These are phyloP conservation scores for Chalcis sispes DNA, from an alignment of 2,888 invertebrate species.

Conservation along the genomic window DNA sequence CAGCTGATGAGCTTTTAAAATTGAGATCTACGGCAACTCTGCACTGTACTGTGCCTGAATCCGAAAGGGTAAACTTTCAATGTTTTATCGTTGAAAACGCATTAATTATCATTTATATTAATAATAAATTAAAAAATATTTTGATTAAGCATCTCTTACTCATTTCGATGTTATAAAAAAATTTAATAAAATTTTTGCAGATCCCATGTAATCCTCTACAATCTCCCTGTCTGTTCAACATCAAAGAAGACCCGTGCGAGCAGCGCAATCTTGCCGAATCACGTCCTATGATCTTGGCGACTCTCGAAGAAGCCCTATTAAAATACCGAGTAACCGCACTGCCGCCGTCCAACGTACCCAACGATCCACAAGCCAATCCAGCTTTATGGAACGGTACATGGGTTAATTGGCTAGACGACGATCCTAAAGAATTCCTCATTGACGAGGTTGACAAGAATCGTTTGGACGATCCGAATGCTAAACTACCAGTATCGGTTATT, in stretches of 20 bases:
- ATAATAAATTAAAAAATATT: too few species aligned
- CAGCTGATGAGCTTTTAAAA: conserved; percentile 60
- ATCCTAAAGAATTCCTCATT: conserved; percentile 53
- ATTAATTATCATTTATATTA: background rate
- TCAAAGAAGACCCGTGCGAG: conserved; percentile 75
- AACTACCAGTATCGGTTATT: conserved; percentile 60
- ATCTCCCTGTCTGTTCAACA: conserved; percentile 74
- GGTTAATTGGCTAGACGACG: conserved; percentile 79
- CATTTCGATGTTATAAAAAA: background rate
- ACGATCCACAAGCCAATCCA: conserved; percentile 78
- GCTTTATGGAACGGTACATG: conserved; percentile 78
- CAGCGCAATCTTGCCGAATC: conserved; percentile 75
- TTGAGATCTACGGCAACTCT: conserved; percentile 66
- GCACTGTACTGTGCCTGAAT: conserved; percentile 64
- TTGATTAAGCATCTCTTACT: too few species aligned
- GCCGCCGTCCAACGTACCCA: conserved; percentile 75
- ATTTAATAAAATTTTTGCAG: conserved; percentile 50
- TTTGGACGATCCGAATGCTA: conserved; percentile 21
- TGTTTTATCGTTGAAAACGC: background rate
- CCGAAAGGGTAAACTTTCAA: conserved; percentile 54
- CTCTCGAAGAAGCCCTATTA: conserved; percentile 76
- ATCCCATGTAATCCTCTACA: conserved; percentile 68
- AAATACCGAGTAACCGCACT: conserved; percentile 75
- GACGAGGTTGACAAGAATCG: conserved; percentile 15
- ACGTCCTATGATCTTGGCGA: conserved; percentile 72